Percentiles rank a stretch among this genome's conserved stretches.
Conservation (phyloP, 2,113 vertebrate species). For the Rhadina sibilatrix region DNA sequence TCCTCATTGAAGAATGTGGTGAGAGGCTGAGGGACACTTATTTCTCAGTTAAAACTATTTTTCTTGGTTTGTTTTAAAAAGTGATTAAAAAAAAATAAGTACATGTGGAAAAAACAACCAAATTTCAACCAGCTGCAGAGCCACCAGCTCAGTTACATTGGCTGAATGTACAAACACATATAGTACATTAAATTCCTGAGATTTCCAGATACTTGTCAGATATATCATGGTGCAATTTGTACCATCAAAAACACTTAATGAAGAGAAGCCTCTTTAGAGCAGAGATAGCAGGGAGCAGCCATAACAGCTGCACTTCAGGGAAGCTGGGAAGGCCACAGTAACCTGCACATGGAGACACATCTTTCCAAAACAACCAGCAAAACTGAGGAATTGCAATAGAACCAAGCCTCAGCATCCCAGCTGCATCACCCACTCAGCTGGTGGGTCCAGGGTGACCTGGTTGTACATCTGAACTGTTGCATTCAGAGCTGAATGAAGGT, state of each 20-base stretch:
- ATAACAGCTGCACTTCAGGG: not conserved
- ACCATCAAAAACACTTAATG: not conserved
- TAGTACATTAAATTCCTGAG: not conserved
- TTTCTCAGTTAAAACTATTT: not conserved
- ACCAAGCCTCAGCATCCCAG: not conserved
- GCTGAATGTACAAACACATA: not conserved
- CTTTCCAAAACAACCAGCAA: not conserved
- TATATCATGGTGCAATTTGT: not conserved
- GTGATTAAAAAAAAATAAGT: not conserved
- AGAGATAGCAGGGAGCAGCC: not conserved
- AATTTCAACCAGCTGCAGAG: not conserved
- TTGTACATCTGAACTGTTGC: not conserved
- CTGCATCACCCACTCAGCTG: not conserved
- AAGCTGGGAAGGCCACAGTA: not conserved
- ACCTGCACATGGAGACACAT: not conserved
- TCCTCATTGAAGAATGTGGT: not conserved
- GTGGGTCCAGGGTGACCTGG: not conserved
- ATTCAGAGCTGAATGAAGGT: not conserved
- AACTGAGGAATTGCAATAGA: not conserved
- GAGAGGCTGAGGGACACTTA: not conserved
- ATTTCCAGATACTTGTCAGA: not conserved
- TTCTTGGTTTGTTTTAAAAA: not conserved
- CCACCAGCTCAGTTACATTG: not conserved
- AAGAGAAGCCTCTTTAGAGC: not conserved
- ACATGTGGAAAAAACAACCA: not conserved